Percentiles rank a stretch among this genome's conserved stretches.
Evolutionary conservation across 1,140 invertebrate species (phyloP).

Genomic region (Drosophila albomicans): DNA sequence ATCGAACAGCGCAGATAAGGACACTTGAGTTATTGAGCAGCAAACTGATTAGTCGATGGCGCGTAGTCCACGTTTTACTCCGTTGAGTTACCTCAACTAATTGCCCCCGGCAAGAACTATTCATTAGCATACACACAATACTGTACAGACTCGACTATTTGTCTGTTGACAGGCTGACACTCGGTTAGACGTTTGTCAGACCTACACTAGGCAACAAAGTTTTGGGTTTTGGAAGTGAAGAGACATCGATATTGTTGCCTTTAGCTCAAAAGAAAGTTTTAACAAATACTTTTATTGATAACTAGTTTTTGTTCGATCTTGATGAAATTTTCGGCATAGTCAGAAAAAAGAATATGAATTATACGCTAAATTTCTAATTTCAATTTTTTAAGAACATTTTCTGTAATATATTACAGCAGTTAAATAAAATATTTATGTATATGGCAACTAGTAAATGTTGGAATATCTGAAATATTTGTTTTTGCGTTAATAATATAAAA

Average conservation of each 20-base stretch:
- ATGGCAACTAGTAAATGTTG: no score
- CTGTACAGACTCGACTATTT: constrained; percentile 5
- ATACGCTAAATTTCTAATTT: no score
- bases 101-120: constrained; percentile 19
- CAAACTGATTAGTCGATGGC: background rate
- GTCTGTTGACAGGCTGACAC: constrained; percentile 12
- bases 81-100: constrained; percentile 42
- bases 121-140: constrained; percentile 1
- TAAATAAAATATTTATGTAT: no score
- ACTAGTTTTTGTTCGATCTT: no score
- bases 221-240: background rate
- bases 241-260: background rate
- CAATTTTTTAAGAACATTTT: no score
- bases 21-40: background rate
- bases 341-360: no score
- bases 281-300: no score
- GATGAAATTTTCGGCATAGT: no score
- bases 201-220: constrained; percentile 11
- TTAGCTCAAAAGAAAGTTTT: no score
- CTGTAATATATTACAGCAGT: no score
- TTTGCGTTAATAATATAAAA: no score
- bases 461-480: no score
- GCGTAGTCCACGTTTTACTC: background rate
- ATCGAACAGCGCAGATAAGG: background rate
- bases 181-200: constrained; percentile 4